Evolutionary conservation across 2,797 vertebrate genomes (phyloP).

Genomic region (Varecia variegata): DNA sequence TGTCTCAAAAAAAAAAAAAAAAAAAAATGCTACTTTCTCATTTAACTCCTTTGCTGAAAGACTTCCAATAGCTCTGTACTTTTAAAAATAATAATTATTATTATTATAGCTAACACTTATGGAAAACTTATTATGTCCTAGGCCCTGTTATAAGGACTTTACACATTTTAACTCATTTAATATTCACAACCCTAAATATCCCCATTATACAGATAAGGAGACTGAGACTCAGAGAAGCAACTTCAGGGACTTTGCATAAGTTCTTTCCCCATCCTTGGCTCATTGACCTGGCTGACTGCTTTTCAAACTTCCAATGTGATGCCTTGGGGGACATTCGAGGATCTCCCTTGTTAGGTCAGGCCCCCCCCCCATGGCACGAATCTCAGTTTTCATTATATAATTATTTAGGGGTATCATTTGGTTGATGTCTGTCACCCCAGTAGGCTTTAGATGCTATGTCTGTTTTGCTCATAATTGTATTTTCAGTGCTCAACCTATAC

Average conservation of each 20-base stretch:
- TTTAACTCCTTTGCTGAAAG: not conserved
- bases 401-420: not conserved
- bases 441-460: not conserved
- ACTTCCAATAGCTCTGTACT: not conserved
- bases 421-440: not conserved
- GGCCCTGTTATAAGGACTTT: not conserved
- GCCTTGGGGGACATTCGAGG: not conserved
- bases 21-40: not conserved
- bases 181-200: not conserved
- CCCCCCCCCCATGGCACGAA: no score
- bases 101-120: not conserved
- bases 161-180: constrained; percentile 23
- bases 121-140: not conserved
- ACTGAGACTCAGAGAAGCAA: not conserved
- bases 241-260: not conserved
- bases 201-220: not conserved
- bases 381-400: not conserved
- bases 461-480: not conserved
- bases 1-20: no score
- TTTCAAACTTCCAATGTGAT: not conserved
- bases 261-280: not conserved
- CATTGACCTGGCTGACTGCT: not conserved
- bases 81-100: not conserved
- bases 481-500: not conserved
- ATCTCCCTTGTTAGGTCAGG: not conserved